Evolutionary conservation across 2,797 vertebrate species (phyloP).

Genomic region (Phoebastria nigripes): DNA sequence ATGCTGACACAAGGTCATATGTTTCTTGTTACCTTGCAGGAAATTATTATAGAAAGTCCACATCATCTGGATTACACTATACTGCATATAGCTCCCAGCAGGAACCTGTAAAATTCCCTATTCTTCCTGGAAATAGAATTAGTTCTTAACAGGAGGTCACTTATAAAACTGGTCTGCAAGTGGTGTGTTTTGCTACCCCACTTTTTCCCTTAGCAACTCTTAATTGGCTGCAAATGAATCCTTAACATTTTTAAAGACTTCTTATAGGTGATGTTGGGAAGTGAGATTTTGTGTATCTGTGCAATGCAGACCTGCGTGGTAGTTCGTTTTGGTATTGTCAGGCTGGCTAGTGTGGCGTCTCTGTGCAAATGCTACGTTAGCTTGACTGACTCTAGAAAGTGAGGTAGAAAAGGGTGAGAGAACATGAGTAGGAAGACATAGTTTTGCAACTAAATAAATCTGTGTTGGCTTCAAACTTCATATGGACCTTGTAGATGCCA

Average conservation of each 20-base stretch:
- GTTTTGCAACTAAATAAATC: neutral
- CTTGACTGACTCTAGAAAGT: neutral
- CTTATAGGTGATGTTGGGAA: neutral
- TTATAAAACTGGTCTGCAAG: neutral
- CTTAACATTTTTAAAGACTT: neutral
- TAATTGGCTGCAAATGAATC: neutral
- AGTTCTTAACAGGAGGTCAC: neutral
- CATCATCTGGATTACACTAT: neutral
- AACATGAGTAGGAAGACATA: neutral
- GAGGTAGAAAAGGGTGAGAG: neutral
- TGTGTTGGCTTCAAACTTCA: neutral
- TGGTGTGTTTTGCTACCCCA: neutral
- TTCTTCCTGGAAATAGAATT: conserved; percentile 7
- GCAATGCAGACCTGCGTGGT: neutral
- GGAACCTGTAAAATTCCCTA: neutral
- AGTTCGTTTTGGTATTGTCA: neutral
- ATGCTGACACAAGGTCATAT: neutral
- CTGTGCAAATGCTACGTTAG: neutral
- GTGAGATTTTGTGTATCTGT: neutral
- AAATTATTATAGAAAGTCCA: neutral
- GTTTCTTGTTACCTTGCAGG: neutral
- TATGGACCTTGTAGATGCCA: neutral
- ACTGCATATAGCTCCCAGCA: neutral
- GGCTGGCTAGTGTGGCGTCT: neutral
- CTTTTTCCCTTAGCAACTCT: neutral